These are phyloP conservation scores for Muscicapa adusta DNA, from an alignment of 2,113 vertebrate genomes.

Conservation along the genomic window DNA sequence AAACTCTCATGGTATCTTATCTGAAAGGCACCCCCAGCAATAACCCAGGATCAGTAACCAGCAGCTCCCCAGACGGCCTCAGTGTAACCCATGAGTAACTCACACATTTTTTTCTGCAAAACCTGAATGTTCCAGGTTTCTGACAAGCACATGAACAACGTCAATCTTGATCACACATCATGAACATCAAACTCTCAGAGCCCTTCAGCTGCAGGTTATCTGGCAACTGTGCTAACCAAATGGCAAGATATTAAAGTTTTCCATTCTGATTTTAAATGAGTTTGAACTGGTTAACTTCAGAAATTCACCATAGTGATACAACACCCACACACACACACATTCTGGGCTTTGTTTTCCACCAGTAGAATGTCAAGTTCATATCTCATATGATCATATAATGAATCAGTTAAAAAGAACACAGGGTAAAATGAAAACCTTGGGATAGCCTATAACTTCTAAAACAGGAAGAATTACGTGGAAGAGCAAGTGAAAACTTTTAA, in stretches of 20 bases:
- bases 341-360: neutral
- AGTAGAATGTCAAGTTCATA: neutral
- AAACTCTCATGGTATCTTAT: neutral
- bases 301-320: neutral
- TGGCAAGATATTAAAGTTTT: neutral
- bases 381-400: neutral
- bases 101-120: neutral
- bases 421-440: neutral
- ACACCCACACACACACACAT: neutral
- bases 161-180: neutral
- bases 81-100: neutral
- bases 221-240: neutral
- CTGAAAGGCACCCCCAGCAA: no score
- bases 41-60: neutral
- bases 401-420: neutral
- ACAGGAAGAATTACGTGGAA: neutral
- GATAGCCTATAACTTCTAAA: neutral
- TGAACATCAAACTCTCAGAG: neutral
- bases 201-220: neutral
- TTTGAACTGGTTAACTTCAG: neutral
- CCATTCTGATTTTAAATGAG: neutral
- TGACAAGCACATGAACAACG: neutral
- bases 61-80: fast-evolving
- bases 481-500: neutral
- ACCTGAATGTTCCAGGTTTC: neutral